phyloP scores from a whole-genome alignment of 2,797 vertebrate genomes.

The Scleropages formosus region DNA sequence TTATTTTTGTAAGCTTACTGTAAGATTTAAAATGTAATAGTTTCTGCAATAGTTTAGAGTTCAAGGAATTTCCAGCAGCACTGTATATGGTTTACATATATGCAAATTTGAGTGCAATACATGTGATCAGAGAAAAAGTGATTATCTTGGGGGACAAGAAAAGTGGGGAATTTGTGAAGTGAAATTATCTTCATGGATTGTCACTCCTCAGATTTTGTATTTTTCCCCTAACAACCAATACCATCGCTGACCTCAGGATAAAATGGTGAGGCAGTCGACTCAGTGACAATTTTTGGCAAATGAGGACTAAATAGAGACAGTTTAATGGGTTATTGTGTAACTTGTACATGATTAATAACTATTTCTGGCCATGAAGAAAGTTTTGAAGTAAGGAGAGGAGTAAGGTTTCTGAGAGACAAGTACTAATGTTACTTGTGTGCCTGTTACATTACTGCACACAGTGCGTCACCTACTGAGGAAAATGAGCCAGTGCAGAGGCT shows the following conservation, averaged over 20 bases:
- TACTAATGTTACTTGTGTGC: not conserved
- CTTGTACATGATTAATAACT: constrained; percentile 34
- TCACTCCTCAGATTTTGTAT: not conserved
- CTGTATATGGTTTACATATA: no score
- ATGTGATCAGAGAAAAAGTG: no score
- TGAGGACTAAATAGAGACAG: constrained; percentile 26
- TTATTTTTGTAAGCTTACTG: no score
- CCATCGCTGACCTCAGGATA: not conserved
- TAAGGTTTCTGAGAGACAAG: not conserved
- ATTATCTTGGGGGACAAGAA: no score
- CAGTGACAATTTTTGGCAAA: constrained; percentile 30
- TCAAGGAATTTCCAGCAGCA: no score
- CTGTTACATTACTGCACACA: not conserved
- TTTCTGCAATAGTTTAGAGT: no score
- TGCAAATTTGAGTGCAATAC: no score
- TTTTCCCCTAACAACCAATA: not conserved
- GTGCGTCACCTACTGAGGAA: constrained; percentile 5
- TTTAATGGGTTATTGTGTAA: constrained; percentile 27
- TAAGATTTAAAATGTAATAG: no score
- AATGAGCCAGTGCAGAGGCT: not conserved
- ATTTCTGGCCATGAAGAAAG: constrained; percentile 9
- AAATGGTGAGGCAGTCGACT: constrained; percentile 23
- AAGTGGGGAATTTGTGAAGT: no score
- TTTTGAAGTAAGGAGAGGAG: not conserved
- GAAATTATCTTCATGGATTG: no score